These are phyloP conservation scores for Troglohyphantes excavatus DNA, from an alignment of 2,888 invertebrate species.

Conservation along the genomic window DNA sequence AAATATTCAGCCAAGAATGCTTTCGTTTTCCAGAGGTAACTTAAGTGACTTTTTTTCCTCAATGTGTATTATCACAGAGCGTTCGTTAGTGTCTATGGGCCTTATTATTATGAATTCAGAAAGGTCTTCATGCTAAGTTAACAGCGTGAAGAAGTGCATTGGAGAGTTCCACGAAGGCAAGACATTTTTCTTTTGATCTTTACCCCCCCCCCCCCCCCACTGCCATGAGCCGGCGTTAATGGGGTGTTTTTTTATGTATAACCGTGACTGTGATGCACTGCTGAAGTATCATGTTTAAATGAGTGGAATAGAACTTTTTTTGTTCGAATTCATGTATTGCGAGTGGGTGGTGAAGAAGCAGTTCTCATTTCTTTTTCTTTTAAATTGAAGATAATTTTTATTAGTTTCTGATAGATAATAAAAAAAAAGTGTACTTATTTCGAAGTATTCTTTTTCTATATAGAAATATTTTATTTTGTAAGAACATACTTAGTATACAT, in stretches of 20 bases:
- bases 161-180: neutral
- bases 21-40: conserved; percentile 25
- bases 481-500: no score
- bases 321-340: no score
- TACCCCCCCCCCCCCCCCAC: neutral
- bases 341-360: no score
- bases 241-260: conserved; percentile 6
- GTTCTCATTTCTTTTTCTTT: no score
- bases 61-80: neutral
- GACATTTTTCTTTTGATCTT: conserved; percentile 20
- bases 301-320: no score
- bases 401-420: no score
- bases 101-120: conserved; percentile 38
- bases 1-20: conserved; percentile 9
- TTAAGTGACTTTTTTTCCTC: neutral
- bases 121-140: conserved; percentile 28
- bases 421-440: no score
- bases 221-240: neutral
- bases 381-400: no score
- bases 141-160: neutral
- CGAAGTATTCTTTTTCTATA: no score
- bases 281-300: no score
- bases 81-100: conserved; percentile 31
- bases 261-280: conserved; percentile 12
- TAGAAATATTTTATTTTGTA: no score